These are phyloP conservation scores for Camptogramma bilineatum DNA, from an alignment of 2,888 invertebrate species.

Conservation along the genomic window DNA sequence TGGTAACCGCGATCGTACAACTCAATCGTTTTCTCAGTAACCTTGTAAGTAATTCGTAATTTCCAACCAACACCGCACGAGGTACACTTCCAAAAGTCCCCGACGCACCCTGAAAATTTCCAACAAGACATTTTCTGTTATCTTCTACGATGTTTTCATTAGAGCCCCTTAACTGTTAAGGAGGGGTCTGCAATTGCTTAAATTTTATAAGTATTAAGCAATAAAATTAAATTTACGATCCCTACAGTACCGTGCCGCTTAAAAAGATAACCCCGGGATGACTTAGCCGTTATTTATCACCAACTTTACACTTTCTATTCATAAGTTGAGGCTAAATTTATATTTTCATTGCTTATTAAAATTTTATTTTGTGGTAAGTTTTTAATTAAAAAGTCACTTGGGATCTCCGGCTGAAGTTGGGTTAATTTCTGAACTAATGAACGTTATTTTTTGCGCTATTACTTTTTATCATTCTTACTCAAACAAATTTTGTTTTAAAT, in stretches of 20 bases:
- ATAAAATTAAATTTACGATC: constrained; percentile 71
- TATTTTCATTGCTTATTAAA: constrained; percentile 60
- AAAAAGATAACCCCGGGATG: constrained; percentile 70
- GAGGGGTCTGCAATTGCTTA: constrained; percentile 55
- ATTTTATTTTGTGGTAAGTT: constrained; percentile 51
- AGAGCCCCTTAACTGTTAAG: constrained; percentile 38
- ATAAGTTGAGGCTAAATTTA: constrained; percentile 63
- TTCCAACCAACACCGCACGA: not conserved
- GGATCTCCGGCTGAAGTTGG: constrained; percentile 19
- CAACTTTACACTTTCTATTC: constrained; percentile 64
- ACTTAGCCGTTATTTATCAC: constrained; percentile 67
- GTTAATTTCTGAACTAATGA: constrained; percentile 22
- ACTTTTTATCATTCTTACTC: not conserved
- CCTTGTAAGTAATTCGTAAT: constrained; percentile 5
- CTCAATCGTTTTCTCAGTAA: not conserved
- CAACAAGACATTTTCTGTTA: constrained; percentile 41
- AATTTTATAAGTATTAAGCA: constrained; percentile 65
- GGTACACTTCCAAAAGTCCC: constrained; percentile 25
- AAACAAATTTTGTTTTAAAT: too few species aligned
- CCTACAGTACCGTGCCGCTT: constrained; percentile 58
- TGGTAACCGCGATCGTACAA: not conserved
- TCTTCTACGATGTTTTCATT: constrained; percentile 43
- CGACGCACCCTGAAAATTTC: constrained; percentile 34
- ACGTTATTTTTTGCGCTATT: constrained; percentile 9
- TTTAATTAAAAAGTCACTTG: constrained; percentile 47